Base-by-base conservation (phyloP, 2,888 invertebrate genomes). In the Trichacis sp. region DNA sequence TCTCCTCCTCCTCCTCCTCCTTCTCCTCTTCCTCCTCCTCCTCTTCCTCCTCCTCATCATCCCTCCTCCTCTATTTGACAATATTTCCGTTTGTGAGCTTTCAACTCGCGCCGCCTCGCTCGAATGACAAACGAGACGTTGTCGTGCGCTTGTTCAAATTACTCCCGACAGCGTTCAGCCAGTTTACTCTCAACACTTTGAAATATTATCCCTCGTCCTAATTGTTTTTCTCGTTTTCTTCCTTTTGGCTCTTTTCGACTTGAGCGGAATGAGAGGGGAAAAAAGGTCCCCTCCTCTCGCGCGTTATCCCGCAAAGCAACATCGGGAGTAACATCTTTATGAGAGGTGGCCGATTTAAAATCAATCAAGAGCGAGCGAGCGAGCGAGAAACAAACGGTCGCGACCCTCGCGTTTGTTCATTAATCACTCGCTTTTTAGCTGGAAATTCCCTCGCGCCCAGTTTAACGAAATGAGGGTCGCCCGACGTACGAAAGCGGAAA, bases 101-200 rank as follows among this genome's bases (percentile, higher is more conserved):
- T 24, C 24, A 24, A 24, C 24, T 24, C 8, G 24, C 24, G 3
- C 24, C 70, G 74, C 70, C 77, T 76, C 78, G 76, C 74, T 68
- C 65, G 60, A 72, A 73, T 82, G 83, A 83, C 83, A 83, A 83
- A 83, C 82, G 82, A 83, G 77, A 79, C 75, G 80, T 81, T 82
- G 83, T 81, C 82, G 75, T 76, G 72, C 77, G 79, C 80, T 81
- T 79, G 81, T 82, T 80, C 78, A 83, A 83, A 83, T 83, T 80
- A 79, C 82, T 80, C 72, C 71, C 71, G 52, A 71, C 70, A 69
- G 68, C 78, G 79, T 80, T 82, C 79, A 58, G 57, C 65, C 59
- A 62, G 64, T 64, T 40, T 9, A 60, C 68, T 65, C 76, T 72
- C 71, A 65, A 65, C 71, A 71, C 78, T 77, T 81, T 82, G 83